These are phyloP conservation scores for Thomomys bottae DNA, from an alignment of 2,113 vertebrate genomes.

Conservation along the genomic window DNA sequence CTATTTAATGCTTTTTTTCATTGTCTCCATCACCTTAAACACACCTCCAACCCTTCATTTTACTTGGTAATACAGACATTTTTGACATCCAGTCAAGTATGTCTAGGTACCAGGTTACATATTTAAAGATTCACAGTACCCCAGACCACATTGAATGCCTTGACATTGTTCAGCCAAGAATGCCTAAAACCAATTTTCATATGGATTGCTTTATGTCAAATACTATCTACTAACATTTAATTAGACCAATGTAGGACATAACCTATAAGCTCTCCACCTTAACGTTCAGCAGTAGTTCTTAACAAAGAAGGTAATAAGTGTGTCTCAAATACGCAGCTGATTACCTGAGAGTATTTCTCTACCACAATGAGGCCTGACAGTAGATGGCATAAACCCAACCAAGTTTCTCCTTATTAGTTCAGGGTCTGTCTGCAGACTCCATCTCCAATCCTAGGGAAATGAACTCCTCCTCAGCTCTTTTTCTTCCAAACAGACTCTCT, in stretches of 20 bases:
- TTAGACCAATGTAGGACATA: background rate
- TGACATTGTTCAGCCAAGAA: background rate
- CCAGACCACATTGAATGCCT: background rate
- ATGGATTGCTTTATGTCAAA: background rate
- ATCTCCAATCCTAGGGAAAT: too few species aligned
- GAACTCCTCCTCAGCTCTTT: fast-evolving
- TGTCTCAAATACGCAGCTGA: background rate
- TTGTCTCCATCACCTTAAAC: too few species aligned
- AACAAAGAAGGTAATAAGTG: background rate
- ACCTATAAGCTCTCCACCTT: background rate
- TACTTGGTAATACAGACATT: background rate
- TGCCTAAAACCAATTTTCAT: background rate
- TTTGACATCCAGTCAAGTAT: background rate
- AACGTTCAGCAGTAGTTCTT: background rate
- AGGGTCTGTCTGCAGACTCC: background rate
- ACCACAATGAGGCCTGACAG: background rate
- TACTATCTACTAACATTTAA: background rate
- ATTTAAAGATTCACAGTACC: background rate
- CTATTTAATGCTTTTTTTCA: too few species aligned
- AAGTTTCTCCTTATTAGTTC: background rate
- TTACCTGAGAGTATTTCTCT: background rate
- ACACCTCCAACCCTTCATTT: background rate
- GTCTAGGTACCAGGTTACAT: background rate
- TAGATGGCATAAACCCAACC: background rate
- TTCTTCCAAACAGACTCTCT: background rate